Base-by-base conservation (phyloP, 2,113 vertebrate genomes). In the Aegotheles bennettii region DNA sequence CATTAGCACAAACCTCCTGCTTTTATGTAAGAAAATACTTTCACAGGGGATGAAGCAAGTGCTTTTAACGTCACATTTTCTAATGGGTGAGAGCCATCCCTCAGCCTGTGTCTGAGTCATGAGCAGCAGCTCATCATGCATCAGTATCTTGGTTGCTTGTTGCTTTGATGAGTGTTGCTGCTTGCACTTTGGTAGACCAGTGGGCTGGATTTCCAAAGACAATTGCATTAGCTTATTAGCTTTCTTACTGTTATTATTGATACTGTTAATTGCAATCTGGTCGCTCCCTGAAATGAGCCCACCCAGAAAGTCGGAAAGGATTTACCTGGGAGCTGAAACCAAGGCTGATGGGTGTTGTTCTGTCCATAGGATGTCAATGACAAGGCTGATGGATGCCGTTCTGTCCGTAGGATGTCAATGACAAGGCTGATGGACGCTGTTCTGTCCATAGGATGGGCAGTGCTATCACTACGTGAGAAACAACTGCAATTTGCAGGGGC, bases 1-100 rank as follows among this genome's bases (percentile, higher is more conserved):
- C 31, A 67, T 80, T 84, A 93, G 54, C 29, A 59, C 28, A 54
- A 90, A 80, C 31, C 31, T 59, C 23, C 43, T 76, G 17, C 35
- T 94, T 92, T 93, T 90, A 68, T 61, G 31, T 36, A 68, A 92
- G 67, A 80, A 91, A 61, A 57, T 2, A 3, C 51, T 90, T 70
- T 75, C 24, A 90, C n/a, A 80, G 51, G 16, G 33, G 20, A 50
- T 77, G 85, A 85, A 96, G 73, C 16, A 45, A 80, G 23, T 26
- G 38, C 54, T 85, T 90, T 65, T 67, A 53, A 51, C 54, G 77
- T 76, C 12, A 2, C 57, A 36, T 65, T 85, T 75, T 87, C 90
- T 74, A 57, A 70, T 35, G 38, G 59, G 33, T 42, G 36, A 76
- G 50, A 59, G 23, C n/a, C 50, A 43, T 80, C n/a, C 67, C 25